These are phyloP conservation scores for Drosophila orena DNA, from an alignment of 1,140 invertebrate genomes.

Conservation along the genomic window DNA sequence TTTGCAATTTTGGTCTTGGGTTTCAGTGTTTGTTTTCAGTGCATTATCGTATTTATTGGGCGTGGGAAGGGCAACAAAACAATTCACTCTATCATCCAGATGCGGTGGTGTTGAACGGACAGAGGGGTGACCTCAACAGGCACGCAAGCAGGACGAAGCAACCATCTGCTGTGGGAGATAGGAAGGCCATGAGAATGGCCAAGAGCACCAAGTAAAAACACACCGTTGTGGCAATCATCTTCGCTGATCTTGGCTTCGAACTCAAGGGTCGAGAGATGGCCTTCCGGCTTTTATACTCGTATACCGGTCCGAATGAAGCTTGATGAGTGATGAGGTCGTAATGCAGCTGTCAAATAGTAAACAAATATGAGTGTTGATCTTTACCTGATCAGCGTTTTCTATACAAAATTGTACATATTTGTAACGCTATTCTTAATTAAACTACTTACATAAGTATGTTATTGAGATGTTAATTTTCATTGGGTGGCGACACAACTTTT, in stretches of 20 bases:
- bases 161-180: slow-evolving; percentile 16
- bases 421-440: background rate
- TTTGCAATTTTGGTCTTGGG: background rate
- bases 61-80: background rate
- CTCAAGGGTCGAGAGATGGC: background rate
- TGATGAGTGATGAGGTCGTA: background rate
- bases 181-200: slow-evolving; percentile 28
- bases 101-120: slow-evolving; percentile 28
- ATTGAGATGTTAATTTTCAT: background rate
- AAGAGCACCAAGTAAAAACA: slow-evolving; percentile 40
- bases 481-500: no score
- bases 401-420: background rate
- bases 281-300: slow-evolving; percentile 7
- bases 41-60: slow-evolving; percentile 23
- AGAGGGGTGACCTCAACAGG: slow-evolving; percentile 8
- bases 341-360: slow-evolving; percentile 9
- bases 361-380: background rate
- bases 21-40: no score
- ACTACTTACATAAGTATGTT: background rate
- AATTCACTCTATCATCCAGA: slow-evolving; percentile 6
- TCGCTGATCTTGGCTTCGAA: slow-evolving; percentile 1
- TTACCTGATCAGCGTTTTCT: background rate
- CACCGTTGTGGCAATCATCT: slow-evolving; percentile 37
- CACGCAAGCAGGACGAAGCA: slow-evolving; percentile 37
- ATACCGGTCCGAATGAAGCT: background rate